Conservation (phyloP, 2,888 invertebrate species). For the Cataglyphis albicans region DNA sequence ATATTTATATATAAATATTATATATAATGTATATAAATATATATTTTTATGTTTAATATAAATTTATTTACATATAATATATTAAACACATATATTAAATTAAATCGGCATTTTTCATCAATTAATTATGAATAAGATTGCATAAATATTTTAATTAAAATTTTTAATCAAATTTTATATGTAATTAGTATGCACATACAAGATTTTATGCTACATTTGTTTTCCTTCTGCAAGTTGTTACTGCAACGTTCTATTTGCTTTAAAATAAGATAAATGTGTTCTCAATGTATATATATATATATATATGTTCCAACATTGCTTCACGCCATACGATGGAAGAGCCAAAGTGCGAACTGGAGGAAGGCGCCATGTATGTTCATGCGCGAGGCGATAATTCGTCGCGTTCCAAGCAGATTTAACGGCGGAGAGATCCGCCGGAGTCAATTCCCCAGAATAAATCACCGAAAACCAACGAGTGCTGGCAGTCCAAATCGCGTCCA, state of each 20-base stretch:
- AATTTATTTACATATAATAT: not conserved
- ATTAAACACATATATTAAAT: not conserved
- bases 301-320: conserved; percentile 28
- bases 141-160: conserved; percentile 16
- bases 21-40: too few species aligned
- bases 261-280: conserved; percentile 29
- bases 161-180: conserved; percentile 9
- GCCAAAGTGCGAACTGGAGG: conserved; percentile 22
- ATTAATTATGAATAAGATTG: not conserved
- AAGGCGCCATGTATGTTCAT: conserved; percentile 27
- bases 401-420: conserved; percentile 39
- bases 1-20: not conserved
- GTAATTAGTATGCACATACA: not conserved
- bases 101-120: not conserved
- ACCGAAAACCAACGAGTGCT: conserved; percentile 51
- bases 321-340: not conserved
- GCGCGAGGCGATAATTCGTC: conserved; percentile 47
- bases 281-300: not conserved
- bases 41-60: not conserved
- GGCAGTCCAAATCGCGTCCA: conserved; percentile 47
- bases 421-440: conserved; percentile 27
- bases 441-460: conserved; percentile 57
- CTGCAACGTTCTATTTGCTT: not conserved
- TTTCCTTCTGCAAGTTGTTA: conserved; percentile 13
- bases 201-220: not conserved